These are phyloP conservation scores for Cephalopholis sonnerati DNA, from an alignment of 2,113 vertebrate genomes.

Conservation along the genomic window DNA sequence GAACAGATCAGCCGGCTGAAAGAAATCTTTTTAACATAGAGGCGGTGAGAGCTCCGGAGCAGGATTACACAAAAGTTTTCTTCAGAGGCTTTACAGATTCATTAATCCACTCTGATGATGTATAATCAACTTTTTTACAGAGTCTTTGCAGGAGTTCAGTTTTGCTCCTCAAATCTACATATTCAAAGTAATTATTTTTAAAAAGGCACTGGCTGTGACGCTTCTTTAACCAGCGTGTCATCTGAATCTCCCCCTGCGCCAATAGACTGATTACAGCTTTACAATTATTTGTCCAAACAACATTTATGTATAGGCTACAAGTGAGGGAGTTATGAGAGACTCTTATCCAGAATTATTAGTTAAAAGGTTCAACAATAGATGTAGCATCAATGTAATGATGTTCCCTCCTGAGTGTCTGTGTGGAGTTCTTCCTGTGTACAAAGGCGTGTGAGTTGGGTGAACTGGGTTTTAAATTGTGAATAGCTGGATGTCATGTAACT, in stretches of 20 bases:
- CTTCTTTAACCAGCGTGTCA: slow-evolving; percentile 17
- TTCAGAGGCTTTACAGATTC: slow-evolving; percentile 21
- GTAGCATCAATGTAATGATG: neutral
- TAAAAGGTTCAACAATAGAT: neutral
- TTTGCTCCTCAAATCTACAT: neutral
- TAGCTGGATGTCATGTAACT: neutral
- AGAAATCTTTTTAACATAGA: slow-evolving; percentile 8
- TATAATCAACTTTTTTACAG: slow-evolving; percentile 21
- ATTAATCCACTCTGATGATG: slow-evolving; percentile 29
- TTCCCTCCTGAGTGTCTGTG: neutral
- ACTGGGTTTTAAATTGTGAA: neutral
- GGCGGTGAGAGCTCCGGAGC: neutral
- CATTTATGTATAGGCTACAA: neutral
- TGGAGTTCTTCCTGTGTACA: neutral
- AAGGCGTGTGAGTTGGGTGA: neutral
- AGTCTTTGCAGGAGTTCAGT: slow-evolving; percentile 22
- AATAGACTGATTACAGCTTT: slow-evolving; percentile 10
- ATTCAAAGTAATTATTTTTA: slow-evolving; percentile 23
- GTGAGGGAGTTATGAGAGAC: neutral
- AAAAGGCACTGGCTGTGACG: slow-evolving; percentile 1
- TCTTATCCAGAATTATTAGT: neutral
- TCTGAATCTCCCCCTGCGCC: slow-evolving; percentile 15
- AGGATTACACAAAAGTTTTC: slow-evolving; percentile 25
- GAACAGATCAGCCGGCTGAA: slow-evolving; percentile 20
- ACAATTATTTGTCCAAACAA: neutral